Evolutionary conservation across 2,888 invertebrate species (phyloP), one percentile per base, ranked within the genome.

Genomic region (Oeneis ivallda): DNA sequence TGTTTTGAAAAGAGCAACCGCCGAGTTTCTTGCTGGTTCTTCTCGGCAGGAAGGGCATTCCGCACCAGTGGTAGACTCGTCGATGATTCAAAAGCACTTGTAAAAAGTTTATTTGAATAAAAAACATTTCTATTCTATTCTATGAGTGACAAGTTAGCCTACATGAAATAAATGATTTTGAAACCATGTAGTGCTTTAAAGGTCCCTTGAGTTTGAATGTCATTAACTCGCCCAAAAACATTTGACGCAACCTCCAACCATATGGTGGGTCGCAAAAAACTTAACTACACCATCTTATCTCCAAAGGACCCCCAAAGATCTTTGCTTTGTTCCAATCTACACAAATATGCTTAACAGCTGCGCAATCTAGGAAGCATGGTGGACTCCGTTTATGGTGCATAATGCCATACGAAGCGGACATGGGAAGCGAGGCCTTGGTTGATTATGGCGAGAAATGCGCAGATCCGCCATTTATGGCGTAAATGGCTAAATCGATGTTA

Each of bases 351-450:
- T 26, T 41, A 61, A 52, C 61, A 56, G 15, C 57, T 49, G 50
- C 49, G 63, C 67, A 59, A 70, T 74, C 70, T 71, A 75, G 76
- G 76, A 76, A 76, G 75, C 69, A 65, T 68, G 63, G 65, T 57
- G 65, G 19, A 43, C 50, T 5, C 72, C 71, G 56, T 68, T 61
- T 73, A 74, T 68, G 71, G 62, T 32, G 66, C n/a, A 9, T 59
- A 60, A 67, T 45, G 56, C 69, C 69, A 65, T 69, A 62, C 54
- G 45, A 6, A 54, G 67, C 50, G 52, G 43, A 49, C 41, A 52
- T 52, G 61, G 52, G 61, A n/a, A 39, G 49, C 49, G 26, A 61
- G 59, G 54, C 67, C 66, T 70, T 72, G 68, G 13, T 15, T 53
- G 54, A 41, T 63, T 69, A 69, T 70, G 66, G 59, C 69, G 68